These are phyloP conservation scores for Andrena chrysosceles DNA, from an alignment of 2,888 invertebrate species.

Conservation along the genomic window DNA sequence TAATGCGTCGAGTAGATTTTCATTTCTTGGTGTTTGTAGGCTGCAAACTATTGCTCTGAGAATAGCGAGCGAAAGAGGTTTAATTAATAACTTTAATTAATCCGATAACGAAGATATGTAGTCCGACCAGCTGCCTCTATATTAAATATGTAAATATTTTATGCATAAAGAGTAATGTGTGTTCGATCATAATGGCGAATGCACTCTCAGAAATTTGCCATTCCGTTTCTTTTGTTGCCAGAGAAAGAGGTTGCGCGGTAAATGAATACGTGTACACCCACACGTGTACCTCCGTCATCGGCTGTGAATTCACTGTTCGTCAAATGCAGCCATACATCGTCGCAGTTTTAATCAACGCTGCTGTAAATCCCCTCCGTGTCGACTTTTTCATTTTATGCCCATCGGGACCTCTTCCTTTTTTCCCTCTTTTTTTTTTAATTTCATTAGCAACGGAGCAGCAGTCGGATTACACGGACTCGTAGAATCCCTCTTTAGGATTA, in stretches of 20 bases:
- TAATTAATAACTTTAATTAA: slow-evolving; percentile 37
- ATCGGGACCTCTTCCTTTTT: slow-evolving; percentile 34
- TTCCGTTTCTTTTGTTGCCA: slow-evolving; percentile 71
- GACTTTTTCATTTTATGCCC: slow-evolving; percentile 67
- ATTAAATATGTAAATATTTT: slow-evolving; percentile 61
- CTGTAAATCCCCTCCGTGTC: slow-evolving; percentile 80
- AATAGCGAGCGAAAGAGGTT: not conserved
- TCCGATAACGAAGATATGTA: slow-evolving; percentile 51
- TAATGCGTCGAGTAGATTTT: too few relatives aligned
- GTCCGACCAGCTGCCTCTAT: slow-evolving; percentile 24
- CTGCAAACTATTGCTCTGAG: not conserved
- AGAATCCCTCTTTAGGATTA: slow-evolving; percentile 81
- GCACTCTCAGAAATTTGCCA: slow-evolving; percentile 70
- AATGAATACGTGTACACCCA: slow-evolving; percentile 31
- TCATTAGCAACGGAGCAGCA: slow-evolving; percentile 82
- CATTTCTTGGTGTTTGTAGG: too few relatives aligned
- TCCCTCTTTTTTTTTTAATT: slow-evolving; percentile 78
- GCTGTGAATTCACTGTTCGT: slow-evolving; percentile 69
- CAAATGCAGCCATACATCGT: slow-evolving; percentile 80
- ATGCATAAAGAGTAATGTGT: slow-evolving; percentile 67
- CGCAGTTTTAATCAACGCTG: slow-evolving; percentile 83
- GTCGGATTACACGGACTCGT: slow-evolving; percentile 79
- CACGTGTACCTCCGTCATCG: slow-evolving; percentile 32
- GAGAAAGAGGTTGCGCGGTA: slow-evolving; percentile 57
- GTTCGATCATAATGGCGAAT: slow-evolving; percentile 60